Base-by-base conservation (phyloP, 1,140 invertebrate genomes). In the Drosophila orosa region DNA sequence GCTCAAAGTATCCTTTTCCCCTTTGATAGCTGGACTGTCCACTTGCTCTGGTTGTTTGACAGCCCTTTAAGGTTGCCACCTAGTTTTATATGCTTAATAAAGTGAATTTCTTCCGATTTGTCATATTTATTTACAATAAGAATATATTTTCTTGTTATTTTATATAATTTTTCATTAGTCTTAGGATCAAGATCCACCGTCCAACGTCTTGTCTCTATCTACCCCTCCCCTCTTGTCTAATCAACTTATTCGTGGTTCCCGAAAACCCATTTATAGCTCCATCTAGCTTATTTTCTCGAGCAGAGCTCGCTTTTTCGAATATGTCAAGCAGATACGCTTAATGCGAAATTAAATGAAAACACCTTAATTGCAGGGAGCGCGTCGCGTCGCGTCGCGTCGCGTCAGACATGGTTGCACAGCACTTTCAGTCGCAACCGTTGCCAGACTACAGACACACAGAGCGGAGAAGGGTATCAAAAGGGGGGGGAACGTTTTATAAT, bases 261-360 rank as follows among this genome's bases (percentile, higher is more conserved):
- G 8, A 33, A 33, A 52, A 52, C 29, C 48, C 29, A 35, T 52
- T 35, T 52, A 52, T 52, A 19, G 6, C 35, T 24, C 50, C 52
- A 39, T 63, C 25, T 19, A 65, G 68, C 63, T 69, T 69, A 50
- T 58, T 72, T 48, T 39, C 27, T 50, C 35, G 63, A 58, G 68
- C 27, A n/a, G 35, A 42, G 68, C 68, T 72, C 37, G 63, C 57
- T 72, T 44, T 44, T 35, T 35, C 50, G 29, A 72, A 72, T 72
- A 68, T 72, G 68, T 72, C 52, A 72, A 72, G 68, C 68, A 57
- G 63, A 69, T 55, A 45, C 68, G 68, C 68, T 72, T 68, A 69
- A 72, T 72, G 63, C 68, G 68, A 72, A 72, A 72, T 72, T 72
- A 72, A 72, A 72, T 55, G 68, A 72, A 72, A 72, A 72, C 68